phyloP scores from a whole-genome alignment of 2,797 vertebrate genomes.

The Cetoscarus ocellatus region DNA sequence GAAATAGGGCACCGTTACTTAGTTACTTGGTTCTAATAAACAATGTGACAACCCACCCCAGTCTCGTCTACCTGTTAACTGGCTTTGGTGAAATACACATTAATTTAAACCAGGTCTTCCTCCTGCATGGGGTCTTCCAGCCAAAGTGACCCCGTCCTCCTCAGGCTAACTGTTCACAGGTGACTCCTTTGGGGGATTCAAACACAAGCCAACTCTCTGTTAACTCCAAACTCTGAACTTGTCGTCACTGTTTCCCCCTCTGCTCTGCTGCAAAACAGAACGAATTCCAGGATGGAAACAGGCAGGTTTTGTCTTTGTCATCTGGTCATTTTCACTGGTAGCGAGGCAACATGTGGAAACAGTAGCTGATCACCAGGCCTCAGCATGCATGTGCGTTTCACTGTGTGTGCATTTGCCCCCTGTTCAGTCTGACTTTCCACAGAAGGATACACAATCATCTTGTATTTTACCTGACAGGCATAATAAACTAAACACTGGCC shows the following conservation, averaged over 20 bases:
- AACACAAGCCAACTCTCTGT: conserved; percentile 66
- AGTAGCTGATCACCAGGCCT: conserved; percentile 56
- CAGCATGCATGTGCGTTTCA: neutral
- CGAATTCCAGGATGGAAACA: conserved; percentile 67
- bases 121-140: conserved; percentile 27
- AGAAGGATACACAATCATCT: conserved; percentile 30
- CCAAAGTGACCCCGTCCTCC: conserved; percentile 34
- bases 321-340: conserved; percentile 68
- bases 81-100: conserved; percentile 8
- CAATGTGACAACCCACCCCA: neutral
- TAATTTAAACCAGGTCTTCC: conserved; percentile 46
- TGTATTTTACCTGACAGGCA: conserved; percentile 58
- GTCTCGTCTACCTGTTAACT: conserved; percentile 4
- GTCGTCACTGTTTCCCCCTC: conserved; percentile 66
- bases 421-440: conserved; percentile 46
- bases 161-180: conserved; percentile 63
- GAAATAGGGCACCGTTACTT: no score
- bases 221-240: conserved; percentile 46
- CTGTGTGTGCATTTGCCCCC: conserved; percentile 17
- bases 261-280: conserved; percentile 29
- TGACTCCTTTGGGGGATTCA: conserved; percentile 56
- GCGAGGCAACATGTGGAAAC: conserved; percentile 69
- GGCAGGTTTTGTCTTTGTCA: conserved; percentile 67
- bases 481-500: conserved; percentile 45
- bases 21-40: no score